A percentile compares a stretch with the other conserved stretches of the same genome.
Evolutionary conservation across 2,113 vertebrate genomes (phyloP).

Genomic region (Cyanoderma ruficeps): DNA sequence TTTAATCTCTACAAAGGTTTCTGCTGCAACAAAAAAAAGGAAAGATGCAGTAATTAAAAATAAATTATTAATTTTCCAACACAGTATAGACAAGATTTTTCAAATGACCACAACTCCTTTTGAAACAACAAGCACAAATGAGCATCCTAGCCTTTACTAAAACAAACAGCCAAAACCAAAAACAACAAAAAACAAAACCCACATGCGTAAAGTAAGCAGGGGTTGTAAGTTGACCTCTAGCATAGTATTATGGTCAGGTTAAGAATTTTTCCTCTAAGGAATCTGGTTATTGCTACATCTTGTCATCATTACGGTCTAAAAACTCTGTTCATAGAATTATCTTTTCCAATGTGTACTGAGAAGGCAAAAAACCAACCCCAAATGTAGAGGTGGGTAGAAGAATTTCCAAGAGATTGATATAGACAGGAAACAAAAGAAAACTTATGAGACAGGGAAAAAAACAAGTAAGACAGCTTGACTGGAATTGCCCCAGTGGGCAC

Average conservation of each 20-base stretch:
- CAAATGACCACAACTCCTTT: not conserved
- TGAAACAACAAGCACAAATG: not conserved
- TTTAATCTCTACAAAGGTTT: not conserved
- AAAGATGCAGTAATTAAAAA: not conserved
- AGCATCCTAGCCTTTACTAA: not conserved
- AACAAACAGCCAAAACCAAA: not conserved
- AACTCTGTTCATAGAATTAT: not conserved
- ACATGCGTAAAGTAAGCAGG: not conserved
- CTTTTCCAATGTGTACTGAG: not conserved
- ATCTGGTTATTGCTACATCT: not conserved
- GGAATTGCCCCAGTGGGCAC: not conserved
- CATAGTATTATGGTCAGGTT: fast-evolving
- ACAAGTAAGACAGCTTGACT: fast-evolving
- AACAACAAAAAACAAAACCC: not conserved
- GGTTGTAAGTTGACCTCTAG: not conserved
- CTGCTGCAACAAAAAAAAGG: not conserved
- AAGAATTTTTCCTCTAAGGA: not conserved
- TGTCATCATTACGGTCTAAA: not conserved
- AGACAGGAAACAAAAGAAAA: not conserved
- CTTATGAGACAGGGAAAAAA: not conserved
- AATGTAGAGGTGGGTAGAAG: not conserved
- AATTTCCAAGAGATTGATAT: not conserved
- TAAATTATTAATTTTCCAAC: not conserved
- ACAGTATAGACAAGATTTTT: not conserved
- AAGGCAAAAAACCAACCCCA: not conserved